A percentile compares a stretch with the other conserved stretches of the same genome.
Evolutionary conservation across 2,888 invertebrate genomes (phyloP).

Genomic region (Lasioglossum calceatum): DNA sequence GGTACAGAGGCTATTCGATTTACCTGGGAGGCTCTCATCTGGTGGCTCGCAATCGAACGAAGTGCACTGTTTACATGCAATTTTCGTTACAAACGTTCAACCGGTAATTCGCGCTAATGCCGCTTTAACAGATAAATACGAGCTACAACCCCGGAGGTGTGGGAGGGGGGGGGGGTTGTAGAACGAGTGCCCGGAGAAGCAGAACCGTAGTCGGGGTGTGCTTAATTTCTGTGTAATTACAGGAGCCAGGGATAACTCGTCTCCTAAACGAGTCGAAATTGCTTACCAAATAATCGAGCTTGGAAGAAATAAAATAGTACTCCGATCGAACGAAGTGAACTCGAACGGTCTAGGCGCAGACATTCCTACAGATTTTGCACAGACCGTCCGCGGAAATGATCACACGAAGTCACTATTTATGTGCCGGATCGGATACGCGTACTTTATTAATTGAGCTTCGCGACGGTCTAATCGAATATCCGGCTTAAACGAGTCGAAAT

Average conservation of each 20-base stretch:
- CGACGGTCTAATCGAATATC: not conserved
- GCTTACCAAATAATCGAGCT: not conserved
- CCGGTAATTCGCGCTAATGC: conserved; percentile 62
- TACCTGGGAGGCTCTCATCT: conserved; percentile 1
- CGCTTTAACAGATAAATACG: conserved; percentile 60
- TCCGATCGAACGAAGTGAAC: not conserved
- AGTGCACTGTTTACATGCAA: conserved; percentile 66
- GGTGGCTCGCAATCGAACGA: conserved; percentile 58
- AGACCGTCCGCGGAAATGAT: not conserved
- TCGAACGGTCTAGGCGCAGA: not conserved
- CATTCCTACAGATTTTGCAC: not conserved
- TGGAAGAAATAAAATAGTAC: not conserved
- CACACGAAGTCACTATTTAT: not conserved
- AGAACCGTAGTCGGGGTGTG: conserved; percentile 32
- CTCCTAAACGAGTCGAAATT: conserved; percentile 32
- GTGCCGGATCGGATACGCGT: not conserved
- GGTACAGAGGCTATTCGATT: conserved; percentile 21
- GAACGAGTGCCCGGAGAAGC: not conserved
- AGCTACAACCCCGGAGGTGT: not conserved
- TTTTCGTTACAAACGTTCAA: conserved; percentile 65
- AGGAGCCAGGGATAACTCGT: conserved; percentile 23
- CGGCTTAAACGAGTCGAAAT: not conserved
- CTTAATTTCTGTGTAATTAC: conserved; percentile 64
- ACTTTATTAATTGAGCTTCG: not conserved
- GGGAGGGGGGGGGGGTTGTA: not conserved